phyloP scores from a whole-genome alignment of 2,888 invertebrate species.

The Ormyrus thymus region DNA sequence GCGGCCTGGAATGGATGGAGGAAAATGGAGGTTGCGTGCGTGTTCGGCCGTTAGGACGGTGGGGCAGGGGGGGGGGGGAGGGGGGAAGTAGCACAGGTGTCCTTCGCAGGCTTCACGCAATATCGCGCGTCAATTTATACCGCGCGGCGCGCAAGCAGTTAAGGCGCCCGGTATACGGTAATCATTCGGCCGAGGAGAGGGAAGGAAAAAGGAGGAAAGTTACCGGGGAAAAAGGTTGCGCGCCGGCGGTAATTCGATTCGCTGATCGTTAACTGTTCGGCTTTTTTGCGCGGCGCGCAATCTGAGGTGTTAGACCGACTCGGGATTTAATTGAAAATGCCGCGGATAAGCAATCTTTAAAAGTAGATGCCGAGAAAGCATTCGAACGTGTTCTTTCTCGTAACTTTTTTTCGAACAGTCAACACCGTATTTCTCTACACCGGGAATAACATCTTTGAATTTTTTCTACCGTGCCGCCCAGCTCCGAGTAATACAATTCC shows the following conservation, averaged over 20 bases:
- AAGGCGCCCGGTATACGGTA: background rate
- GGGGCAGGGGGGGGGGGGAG: constrained; percentile 6
- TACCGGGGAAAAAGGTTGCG: background rate
- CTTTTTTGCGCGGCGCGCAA: background rate
- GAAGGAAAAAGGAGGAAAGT: constrained; percentile 12
- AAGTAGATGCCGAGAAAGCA: no score
- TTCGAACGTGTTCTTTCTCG: no score
- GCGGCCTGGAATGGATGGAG: background rate
- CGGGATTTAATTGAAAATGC: no score
- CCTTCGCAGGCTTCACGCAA: constrained; percentile 40
- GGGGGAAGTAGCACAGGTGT: constrained; percentile 44
- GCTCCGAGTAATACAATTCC: no score
- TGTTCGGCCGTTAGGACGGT: constrained; percentile 1
- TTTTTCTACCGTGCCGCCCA: no score
- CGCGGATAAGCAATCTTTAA: no score
- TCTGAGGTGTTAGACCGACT: background rate
- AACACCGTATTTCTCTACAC: no score
- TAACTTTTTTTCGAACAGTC: no score
- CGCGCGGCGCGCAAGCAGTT: no score
- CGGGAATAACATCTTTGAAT: no score
- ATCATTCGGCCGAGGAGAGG: constrained; percentile 11
- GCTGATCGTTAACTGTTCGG: background rate
- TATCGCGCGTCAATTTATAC: constrained; percentile 15
- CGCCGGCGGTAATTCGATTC: constrained; percentile 7
- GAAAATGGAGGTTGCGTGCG: background rate